Conservation (phyloP, 2,797 vertebrate genomes). For the Nyctalus aviator region DNA sequence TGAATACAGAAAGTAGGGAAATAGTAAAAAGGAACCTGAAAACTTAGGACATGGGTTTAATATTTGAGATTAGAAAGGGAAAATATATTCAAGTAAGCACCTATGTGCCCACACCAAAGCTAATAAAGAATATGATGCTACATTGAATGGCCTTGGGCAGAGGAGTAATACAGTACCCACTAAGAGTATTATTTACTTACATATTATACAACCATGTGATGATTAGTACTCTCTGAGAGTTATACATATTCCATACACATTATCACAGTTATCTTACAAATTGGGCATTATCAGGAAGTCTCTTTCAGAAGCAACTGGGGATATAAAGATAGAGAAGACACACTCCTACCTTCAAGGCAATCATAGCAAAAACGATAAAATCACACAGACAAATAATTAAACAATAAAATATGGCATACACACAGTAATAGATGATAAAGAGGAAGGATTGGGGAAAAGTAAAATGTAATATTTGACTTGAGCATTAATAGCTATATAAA, state of each 20-base stretch:
- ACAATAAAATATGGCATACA: not conserved
- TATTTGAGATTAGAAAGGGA: not conserved
- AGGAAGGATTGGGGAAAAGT: not conserved
- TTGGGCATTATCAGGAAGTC: not conserved
- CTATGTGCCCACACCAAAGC: not conserved
- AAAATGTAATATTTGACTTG: not conserved
- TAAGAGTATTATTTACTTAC: not conserved
- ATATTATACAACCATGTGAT: not conserved
- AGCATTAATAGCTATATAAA: not conserved
- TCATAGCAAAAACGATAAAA: not conserved
- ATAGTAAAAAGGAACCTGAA: not conserved
- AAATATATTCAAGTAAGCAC: not conserved
- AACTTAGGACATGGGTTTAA: not conserved
- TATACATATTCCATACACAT: not conserved
- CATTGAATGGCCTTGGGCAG: not conserved
- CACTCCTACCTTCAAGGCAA: not conserved
- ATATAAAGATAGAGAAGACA: not conserved
- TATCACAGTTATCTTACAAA: constrained; percentile 23
- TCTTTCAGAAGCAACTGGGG: not conserved
- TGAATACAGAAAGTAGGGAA: not conserved
- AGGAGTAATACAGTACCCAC: not conserved
- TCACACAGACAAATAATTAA: not conserved
- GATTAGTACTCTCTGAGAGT: not conserved
- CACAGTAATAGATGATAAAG: not conserved
- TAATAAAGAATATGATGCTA: not conserved